Base-by-base conservation (phyloP, 2,888 invertebrate species). In the Caenorhabditis auriculariae region DNA sequence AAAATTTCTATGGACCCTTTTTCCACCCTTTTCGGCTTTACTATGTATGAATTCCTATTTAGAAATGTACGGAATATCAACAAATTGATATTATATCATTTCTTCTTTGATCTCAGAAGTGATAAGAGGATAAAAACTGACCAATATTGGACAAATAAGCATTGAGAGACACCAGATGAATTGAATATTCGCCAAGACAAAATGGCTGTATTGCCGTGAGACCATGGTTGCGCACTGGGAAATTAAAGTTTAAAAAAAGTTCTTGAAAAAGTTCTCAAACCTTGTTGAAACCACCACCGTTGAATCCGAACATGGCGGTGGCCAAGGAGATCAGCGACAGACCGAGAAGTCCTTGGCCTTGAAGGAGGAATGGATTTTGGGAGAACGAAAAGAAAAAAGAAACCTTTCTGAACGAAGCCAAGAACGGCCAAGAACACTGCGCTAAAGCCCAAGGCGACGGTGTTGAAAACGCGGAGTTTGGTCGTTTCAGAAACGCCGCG, bases 261-360 rank as follows among this genome's bases (percentile, higher is more conserved):
- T 2, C 5, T 17, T 26, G 5, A 26, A 3, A 1, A 24, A 1
- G 9, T 23, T 23, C 17, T 17, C 15, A 32, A n/a, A 74, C 73
- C 65, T 80, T 77, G 62, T 76, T 78, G 59, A 77, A 77, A 21
- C 77, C 77, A 26, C 73, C 76, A 21, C 77, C 73, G 54, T 77
- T 77, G 61, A 80, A 80, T 19, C 80, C 80, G 51, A 80, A 77
- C 69, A 80, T 79, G 44, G 74, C 74, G 4, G 78, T 80, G 21
- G 80, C 73, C 23, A 74, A 53, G 27, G 76, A 73, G 51, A 80
- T 60, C 24, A 76, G 54, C 37, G 67, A 46, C 28, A 76, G 52
- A 29, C 75, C 74, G 5, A 60, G 42, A n/a, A 62, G 43, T 32
- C 69, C 60, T 35, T 75, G 70, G 7, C 70, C 69, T 52, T 42